Conservation (phyloP, 2,888 invertebrate genomes). For the Melinaea marsaeus region DNA sequence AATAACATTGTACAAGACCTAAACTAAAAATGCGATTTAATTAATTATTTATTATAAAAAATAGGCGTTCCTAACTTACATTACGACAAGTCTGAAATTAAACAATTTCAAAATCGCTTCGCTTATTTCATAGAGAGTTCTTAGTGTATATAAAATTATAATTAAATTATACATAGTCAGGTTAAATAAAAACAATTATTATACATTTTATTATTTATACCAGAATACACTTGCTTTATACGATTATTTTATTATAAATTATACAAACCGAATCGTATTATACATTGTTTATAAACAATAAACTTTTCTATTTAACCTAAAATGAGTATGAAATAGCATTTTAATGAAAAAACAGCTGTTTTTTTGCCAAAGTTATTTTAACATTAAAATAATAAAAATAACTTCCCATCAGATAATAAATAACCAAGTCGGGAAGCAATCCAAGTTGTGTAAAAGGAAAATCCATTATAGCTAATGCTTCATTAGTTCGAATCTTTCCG, state of each 20-base stretch:
- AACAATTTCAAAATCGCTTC: too few relatives aligned
- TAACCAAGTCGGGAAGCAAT: too few relatives aligned
- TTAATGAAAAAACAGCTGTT: too few relatives aligned
- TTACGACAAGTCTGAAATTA: constrained; percentile 21
- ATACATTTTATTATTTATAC: too few relatives aligned
- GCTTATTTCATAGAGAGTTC: too few relatives aligned
- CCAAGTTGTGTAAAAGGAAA: not conserved
- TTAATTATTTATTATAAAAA: constrained; percentile 35
- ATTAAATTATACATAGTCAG: constrained; percentile 10
- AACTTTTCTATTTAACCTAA: too few relatives aligned
- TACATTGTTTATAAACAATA: too few relatives aligned
- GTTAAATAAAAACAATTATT: constrained; percentile 5
- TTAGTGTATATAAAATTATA: not conserved
- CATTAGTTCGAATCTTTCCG: not conserved
- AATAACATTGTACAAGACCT: constrained; percentile 39
- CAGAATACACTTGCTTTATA: too few relatives aligned
- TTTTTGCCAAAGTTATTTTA: not conserved
- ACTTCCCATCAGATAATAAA: too few relatives aligned
- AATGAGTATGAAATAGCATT: too few relatives aligned
- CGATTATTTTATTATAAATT: not conserved
- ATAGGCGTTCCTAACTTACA: constrained; percentile 36
- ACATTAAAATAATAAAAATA: not conserved
- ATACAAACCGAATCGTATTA: not conserved
- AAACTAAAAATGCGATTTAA: constrained; percentile 42
- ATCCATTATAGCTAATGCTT: not conserved